Conservation (phyloP, 2,113 vertebrate species). For the Aptenodytes patagonicus region DNA sequence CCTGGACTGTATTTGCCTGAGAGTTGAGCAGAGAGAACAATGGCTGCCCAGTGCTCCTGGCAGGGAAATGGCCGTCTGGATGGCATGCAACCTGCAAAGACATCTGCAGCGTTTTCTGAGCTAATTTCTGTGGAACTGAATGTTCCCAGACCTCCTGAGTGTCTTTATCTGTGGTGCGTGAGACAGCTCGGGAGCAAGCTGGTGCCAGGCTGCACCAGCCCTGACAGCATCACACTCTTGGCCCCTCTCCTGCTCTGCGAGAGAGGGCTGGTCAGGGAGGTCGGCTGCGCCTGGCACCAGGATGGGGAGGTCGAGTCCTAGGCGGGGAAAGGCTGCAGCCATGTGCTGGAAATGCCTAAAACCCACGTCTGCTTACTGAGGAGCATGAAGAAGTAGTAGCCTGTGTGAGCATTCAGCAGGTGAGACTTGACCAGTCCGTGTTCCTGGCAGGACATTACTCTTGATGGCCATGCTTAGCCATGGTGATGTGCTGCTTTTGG, state of each 20-base stretch:
- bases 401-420: background rate
- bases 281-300: background rate
- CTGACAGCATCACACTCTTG: background rate
- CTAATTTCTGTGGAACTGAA: background rate
- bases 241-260: background rate
- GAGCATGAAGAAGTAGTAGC: background rate
- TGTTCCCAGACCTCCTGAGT: background rate
- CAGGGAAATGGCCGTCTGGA: background rate
- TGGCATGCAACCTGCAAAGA: background rate
- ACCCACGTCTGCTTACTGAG: accelerated
- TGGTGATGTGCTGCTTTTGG: background rate
- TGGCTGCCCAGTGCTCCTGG: accelerated
- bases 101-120: background rate
- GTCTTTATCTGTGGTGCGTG: background rate
- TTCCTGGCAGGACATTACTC: background rate
- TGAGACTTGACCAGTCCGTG: background rate
- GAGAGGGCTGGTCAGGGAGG: background rate
- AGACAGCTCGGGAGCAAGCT: background rate
- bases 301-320: background rate
- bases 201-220: background rate
- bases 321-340: background rate
- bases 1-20: background rate
- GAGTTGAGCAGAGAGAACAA: background rate
- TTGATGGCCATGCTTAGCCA: background rate
- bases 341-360: background rate